These are phyloP conservation scores for Bactericera cockerelli DNA, from an alignment of 1,140 invertebrate species.

Conservation along the genomic window DNA sequence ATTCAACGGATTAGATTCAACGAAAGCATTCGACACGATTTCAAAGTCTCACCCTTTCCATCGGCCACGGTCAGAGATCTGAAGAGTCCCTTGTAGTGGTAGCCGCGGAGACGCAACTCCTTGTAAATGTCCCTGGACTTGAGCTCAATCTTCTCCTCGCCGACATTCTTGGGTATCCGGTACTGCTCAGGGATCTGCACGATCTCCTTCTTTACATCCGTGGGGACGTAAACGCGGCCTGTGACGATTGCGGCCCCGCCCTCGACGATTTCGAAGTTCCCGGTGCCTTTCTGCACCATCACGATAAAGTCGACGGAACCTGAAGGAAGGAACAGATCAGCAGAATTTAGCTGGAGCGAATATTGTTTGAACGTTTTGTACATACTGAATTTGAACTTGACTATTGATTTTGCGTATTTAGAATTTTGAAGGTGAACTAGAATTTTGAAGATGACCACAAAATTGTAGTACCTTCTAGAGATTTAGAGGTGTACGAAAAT, in stretches of 20 bases:
- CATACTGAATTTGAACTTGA: no score
- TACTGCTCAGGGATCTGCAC: slow-evolving; percentile 29
- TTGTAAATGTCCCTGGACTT: slow-evolving; percentile 74
- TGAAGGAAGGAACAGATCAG: no score
- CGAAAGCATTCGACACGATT: no score
- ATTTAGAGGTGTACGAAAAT: no score
- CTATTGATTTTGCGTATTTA: no score
- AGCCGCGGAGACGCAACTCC: slow-evolving; percentile 75
- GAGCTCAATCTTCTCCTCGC: slow-evolving; percentile 26
- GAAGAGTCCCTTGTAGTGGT: slow-evolving; percentile 74
- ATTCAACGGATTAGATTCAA: no score
- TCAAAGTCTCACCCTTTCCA: slow-evolving; percentile 31
- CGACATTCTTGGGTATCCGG: slow-evolving; percentile 16
- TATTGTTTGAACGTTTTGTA: neutral
- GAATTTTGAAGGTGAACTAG: no score
- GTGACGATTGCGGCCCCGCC: slow-evolving; percentile 59
- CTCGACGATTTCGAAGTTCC: slow-evolving; percentile 74
- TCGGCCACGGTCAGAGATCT: slow-evolving; percentile 39
- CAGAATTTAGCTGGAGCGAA: no score
- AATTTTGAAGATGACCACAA: no score
- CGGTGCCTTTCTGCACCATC: slow-evolving; percentile 65
- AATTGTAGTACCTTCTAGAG: no score
- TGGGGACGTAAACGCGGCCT: slow-evolving; percentile 43
- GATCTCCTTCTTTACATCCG: slow-evolving; percentile 31
- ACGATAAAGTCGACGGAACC: slow-evolving; percentile 55